phyloP scores from a whole-genome alignment of 2,113 vertebrate genomes.

The Pristiophorus japonicus region DNA sequence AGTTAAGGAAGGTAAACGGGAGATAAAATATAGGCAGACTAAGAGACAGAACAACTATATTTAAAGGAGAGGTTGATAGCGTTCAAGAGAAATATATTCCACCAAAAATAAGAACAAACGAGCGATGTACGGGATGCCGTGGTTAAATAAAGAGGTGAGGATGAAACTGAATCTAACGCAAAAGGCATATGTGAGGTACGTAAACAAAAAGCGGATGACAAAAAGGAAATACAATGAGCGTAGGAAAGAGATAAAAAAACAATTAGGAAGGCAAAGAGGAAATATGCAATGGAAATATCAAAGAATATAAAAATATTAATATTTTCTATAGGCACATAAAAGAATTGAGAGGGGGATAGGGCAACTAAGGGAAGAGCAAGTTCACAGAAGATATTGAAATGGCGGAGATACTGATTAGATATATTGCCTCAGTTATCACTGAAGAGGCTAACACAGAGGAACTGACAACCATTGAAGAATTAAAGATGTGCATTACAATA shows the following conservation, averaged over 20 bases:
- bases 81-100: background rate
- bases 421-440: background rate
- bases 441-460: background rate
- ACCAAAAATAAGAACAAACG: too few relatives aligned
- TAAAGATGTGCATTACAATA: background rate
- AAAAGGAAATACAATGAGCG: background rate
- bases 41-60: background rate
- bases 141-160: background rate
- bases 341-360: background rate
- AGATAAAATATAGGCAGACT: background rate
- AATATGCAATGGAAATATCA: background rate
- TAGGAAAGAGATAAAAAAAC: background rate
- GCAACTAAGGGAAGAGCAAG: background rate
- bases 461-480: background rate
- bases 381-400: background rate
- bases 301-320: background rate
- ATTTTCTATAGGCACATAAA: background rate
- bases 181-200: background rate
- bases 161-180: background rate
- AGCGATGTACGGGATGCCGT: background rate
- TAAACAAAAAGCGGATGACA: background rate
- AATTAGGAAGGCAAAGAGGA: background rate
- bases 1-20: background rate
- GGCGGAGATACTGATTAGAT: background rate
- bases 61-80: background rate